A percentile compares a stretch with the other conserved stretches of the same genome.
Evolutionary conservation across 2,113 vertebrate genomes (phyloP).

Genomic region (Meriones unguiculatus): DNA sequence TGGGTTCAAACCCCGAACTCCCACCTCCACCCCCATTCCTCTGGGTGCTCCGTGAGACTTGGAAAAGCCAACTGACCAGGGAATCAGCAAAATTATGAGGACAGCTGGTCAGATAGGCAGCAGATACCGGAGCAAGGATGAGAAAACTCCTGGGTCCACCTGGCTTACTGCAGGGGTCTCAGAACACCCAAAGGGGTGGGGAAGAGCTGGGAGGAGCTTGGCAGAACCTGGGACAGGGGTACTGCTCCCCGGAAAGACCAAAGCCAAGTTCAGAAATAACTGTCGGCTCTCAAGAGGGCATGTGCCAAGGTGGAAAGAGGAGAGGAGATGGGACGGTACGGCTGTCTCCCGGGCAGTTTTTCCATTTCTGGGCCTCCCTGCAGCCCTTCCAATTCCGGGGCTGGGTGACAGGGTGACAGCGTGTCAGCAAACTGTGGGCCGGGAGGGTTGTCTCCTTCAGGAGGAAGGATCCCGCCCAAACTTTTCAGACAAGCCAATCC

Average conservation of each 20-base stretch:
- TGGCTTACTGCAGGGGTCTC: not conserved
- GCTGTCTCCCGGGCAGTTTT: not conserved
- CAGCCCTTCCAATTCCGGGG: not conserved
- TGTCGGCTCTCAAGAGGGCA: not conserved
- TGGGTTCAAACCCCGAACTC: not conserved
- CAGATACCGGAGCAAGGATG: not conserved
- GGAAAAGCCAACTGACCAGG: not conserved
- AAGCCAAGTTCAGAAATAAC: not conserved
- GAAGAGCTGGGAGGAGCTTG: too few species aligned
- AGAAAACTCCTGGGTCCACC: not conserved
- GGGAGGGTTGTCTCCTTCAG: not conserved
- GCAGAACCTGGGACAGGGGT: not conserved
- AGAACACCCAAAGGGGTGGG: not conserved
- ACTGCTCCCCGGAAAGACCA: not conserved
- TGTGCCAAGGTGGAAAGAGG: not conserved
- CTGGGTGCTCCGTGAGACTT: not conserved
- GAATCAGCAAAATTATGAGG: not conserved
- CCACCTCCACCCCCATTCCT: not conserved
- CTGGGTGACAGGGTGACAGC: not conserved
- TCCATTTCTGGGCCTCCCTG: not conserved
- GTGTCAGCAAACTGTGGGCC: not conserved
- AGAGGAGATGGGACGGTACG: not conserved
- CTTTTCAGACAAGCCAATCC: not conserved
- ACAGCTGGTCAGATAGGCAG: not conserved
- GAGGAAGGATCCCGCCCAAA: conserved; percentile 25